phyloP scores from a whole-genome alignment of 1,140 invertebrate genomes.

The Zaprionus vittiger region DNA sequence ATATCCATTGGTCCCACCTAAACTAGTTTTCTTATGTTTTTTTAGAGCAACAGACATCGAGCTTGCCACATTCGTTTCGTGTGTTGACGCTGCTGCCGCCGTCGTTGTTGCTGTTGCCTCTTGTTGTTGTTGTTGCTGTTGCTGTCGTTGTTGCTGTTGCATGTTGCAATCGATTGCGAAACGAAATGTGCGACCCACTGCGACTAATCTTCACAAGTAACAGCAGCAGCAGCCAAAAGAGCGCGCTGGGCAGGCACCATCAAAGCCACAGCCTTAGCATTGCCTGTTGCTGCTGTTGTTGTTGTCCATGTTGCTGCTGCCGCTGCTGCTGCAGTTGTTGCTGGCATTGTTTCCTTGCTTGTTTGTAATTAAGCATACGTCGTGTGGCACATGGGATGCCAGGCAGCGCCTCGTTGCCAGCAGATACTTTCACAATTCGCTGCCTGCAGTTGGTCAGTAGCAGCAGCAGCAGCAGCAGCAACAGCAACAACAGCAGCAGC shows the following conservation, averaged over 20 bases:
- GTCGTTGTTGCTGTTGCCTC: conserved; percentile 37
- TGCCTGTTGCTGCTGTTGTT: conserved; percentile 6
- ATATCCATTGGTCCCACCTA: conserved; percentile 84
- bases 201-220: conserved; percentile 74
- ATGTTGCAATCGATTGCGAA: conserved; percentile 83
- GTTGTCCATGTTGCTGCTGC: conserved; percentile 25
- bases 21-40: conserved; percentile 77
- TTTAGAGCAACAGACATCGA: conserved; percentile 68
- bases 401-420: conserved; percentile 49
- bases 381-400: conserved; percentile 81
- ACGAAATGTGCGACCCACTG: conserved; percentile 82
- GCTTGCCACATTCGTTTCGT: conserved; percentile 75
- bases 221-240: conserved; percentile 16
- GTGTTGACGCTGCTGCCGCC: conserved; percentile 49
- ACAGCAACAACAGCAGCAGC: conserved; percentile 30
- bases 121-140: conserved; percentile 27
- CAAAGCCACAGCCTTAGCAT: conserved; percentile 36
- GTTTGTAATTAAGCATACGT: conserved; percentile 82
- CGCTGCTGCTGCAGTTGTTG: conserved; percentile 33
- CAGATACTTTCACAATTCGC: conserved; percentile 79
- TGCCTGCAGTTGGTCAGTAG: conserved; percentile 69
- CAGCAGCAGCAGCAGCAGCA: conserved; percentile 28
- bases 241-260: conserved; percentile 54
- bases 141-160: conserved; percentile 63
- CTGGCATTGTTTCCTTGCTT: conserved; percentile 63